Conservation (phyloP, 2,888 invertebrate species). For the Cactoblastis cactorum region DNA sequence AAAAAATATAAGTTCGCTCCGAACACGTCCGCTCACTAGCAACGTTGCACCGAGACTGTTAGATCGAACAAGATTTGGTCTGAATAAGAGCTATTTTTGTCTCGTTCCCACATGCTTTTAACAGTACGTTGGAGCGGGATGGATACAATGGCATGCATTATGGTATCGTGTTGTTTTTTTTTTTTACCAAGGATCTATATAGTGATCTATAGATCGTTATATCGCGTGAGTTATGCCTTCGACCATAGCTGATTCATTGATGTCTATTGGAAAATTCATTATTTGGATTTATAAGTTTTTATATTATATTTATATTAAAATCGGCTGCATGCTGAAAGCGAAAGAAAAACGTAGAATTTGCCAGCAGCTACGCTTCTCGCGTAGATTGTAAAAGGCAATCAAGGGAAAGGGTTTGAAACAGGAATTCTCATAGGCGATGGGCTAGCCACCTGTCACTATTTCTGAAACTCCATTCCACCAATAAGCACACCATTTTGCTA, state of each 20-base stretch:
- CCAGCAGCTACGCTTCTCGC: too few relatives aligned
- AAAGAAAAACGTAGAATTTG: too few relatives aligned
- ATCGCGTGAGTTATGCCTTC: conserved; percentile 65
- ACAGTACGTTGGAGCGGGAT: conserved; percentile 33
- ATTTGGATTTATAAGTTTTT: conserved; percentile 30
- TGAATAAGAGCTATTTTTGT: conserved; percentile 55
- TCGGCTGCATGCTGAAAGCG: too few relatives aligned
- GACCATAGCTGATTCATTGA: conserved; percentile 50
- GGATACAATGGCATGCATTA: conserved; percentile 70
- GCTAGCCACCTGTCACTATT: too few relatives aligned
- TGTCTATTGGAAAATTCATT: conserved; percentile 28
- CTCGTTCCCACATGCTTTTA: conserved; percentile 17
- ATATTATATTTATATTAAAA: too few relatives aligned
- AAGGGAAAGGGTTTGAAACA: too few relatives aligned
- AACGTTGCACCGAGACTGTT: conserved; percentile 41
- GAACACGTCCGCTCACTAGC: conserved; percentile 24
- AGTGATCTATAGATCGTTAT: conserved; percentile 64
- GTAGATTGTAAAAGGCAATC: too few relatives aligned
- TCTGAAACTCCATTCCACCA: too few relatives aligned
- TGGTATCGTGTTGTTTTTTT: conserved; percentile 52
- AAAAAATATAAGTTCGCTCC: not conserved
- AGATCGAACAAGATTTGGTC: conserved; percentile 31
- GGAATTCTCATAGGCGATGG: too few relatives aligned
- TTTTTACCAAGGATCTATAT: conserved; percentile 70
- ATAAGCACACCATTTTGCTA: too few relatives aligned